A percentile compares a stretch with the other conserved stretches of the same genome.
These are phyloP conservation scores for Coleophora deauratella DNA, from an alignment of 2,888 invertebrate species.

Conservation along the genomic window DNA sequence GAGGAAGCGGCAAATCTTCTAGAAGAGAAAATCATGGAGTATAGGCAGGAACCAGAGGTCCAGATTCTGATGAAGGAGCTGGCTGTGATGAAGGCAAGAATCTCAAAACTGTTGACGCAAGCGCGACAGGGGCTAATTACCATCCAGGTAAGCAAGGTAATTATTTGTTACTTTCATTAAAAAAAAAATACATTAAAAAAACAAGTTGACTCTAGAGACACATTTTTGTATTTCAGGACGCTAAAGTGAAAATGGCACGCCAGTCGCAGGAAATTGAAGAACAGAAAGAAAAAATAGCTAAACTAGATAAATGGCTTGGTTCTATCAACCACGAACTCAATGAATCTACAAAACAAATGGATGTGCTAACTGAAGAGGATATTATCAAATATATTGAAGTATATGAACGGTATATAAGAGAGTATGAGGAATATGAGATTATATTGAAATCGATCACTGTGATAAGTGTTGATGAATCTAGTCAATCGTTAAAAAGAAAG, in stretches of 20 bases:
- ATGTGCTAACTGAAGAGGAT: constrained; percentile 51
- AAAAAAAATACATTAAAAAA: background rate
- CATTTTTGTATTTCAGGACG: constrained; percentile 45
- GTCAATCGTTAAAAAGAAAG: constrained; percentile 71
- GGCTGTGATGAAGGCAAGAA: constrained; percentile 75
- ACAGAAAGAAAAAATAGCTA: constrained; percentile 50
- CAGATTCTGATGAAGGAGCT: constrained; percentile 72
- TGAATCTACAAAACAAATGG: constrained; percentile 49
- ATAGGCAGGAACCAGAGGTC: constrained; percentile 79
- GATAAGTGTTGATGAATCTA: constrained; percentile 62
- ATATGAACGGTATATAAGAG: constrained; percentile 59
- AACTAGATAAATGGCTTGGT: constrained; percentile 67
- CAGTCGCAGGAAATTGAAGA: constrained; percentile 53
- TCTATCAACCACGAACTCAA: constrained; percentile 64
- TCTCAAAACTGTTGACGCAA: constrained; percentile 78
- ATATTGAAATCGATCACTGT: constrained; percentile 58
- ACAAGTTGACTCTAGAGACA: constrained; percentile 1
- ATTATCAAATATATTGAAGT: constrained; percentile 62
- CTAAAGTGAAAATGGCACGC: constrained; percentile 54
- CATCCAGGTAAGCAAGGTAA: constrained; percentile 71
- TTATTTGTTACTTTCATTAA: constrained; percentile 5
- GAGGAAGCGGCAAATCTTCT: constrained; percentile 78
- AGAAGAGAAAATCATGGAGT: constrained; percentile 75
- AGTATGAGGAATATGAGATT: constrained; percentile 62
- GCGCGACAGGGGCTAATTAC: constrained; percentile 78